These are phyloP conservation scores for Larimichthys polyactis DNA, from an alignment of 2,113 vertebrate genomes.

Conservation along the genomic window DNA sequence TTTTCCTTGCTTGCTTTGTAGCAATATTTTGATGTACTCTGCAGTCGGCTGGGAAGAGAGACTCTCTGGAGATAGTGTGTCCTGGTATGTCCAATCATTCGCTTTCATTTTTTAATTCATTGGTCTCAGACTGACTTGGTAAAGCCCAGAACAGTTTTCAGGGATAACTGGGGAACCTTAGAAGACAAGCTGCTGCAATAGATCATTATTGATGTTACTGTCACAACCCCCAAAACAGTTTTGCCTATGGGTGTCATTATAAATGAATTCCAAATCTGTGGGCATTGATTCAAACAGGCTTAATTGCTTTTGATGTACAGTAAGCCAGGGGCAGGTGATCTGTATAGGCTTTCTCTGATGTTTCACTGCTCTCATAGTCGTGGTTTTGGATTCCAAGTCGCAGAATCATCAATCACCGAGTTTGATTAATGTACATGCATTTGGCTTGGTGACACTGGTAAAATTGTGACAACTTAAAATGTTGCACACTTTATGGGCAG, in stretches of 20 bases:
- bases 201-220: slow-evolving; percentile 76
- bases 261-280: slow-evolving; percentile 64
- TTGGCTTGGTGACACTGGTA: not conserved
- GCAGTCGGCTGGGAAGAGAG: slow-evolving; percentile 34
- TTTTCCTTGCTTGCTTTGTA: slow-evolving; percentile 55
- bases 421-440: not conserved
- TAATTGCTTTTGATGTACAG: slow-evolving; percentile 65
- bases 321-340: slow-evolving; percentile 13
- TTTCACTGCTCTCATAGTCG: not conserved
- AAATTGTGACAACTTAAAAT: not conserved
- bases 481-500: not conserved
- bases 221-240: slow-evolving; percentile 52
- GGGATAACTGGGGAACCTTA: slow-evolving; percentile 52
- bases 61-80: slow-evolving; percentile 64
- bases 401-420: not conserved
- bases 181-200: slow-evolving; percentile 52
- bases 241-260: slow-evolving; percentile 67
- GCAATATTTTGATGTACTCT: slow-evolving; percentile 63
- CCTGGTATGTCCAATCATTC: slow-evolving; percentile 45
- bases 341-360: not conserved
- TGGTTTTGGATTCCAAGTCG: not conserved
- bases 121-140: slow-evolving; percentile 53
- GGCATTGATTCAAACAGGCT: slow-evolving; percentile 67
- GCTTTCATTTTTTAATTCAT: slow-evolving; percentile 59
- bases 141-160: slow-evolving; percentile 41